Evolutionary conservation across 2,797 vertebrate genomes (phyloP), one percentile per base, ranked within the genome.

Genomic region (Dendrocincla fuliginosa): DNA sequence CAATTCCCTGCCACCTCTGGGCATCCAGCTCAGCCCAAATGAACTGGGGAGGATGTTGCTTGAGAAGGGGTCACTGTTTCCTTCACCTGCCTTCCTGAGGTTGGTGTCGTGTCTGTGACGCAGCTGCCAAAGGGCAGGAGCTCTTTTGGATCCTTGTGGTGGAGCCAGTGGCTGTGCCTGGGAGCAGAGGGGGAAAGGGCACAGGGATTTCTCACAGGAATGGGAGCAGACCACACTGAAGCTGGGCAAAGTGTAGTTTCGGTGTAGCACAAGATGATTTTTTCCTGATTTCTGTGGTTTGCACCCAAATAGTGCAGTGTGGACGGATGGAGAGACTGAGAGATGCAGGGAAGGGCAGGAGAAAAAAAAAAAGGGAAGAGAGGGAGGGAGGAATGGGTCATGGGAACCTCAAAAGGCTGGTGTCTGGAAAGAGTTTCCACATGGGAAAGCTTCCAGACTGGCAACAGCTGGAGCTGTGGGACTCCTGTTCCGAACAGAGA

Each of bases 51-150:
- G 33, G 3, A 4, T 9, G 22, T 5, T 22, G 3, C 39, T 23
- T 9, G 1, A 53, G 30, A 11, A 53, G 11, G 52, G 52, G 33
- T 19, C 49, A 9, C 8, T 11, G 0, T 35, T 46, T 12, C 39
- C 14, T 33, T 61, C 10, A 9, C 27, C 46, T 28, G 25, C 50
- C 33, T 41, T 27, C 3, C 0, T 1, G 5, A 10, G 50, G 32
- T 4, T 3, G 2, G 14, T 20, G 41, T 3, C 12, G 1, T 11
- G 27, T 27, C n/a, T 0, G 3, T 10, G 64, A 49, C 0, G 1
- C 6, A 6, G 55, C 53, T 77, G 53, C 47, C 9, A 19, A 2
- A 8, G 16, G 14, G 7, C 42, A 37, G 55, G 13, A 23, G 28
- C n/a, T 59, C 61, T 30, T 10, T 23, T 2, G 50, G 67, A 9